Base-by-base conservation (phyloP, 2,797 vertebrate genomes). In the Chelmon rostratus region DNA sequence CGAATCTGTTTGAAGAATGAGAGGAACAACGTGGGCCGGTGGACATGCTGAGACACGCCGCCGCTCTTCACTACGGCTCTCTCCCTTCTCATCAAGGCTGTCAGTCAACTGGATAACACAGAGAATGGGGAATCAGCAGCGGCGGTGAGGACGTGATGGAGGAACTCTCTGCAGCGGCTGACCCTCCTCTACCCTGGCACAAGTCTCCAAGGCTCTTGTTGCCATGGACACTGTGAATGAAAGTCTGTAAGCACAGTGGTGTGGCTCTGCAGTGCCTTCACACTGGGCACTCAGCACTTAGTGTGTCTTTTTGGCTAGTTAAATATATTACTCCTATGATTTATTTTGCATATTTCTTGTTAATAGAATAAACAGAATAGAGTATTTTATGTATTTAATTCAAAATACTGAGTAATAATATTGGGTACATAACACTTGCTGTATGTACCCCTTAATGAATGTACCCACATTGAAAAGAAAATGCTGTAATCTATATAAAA, bases 151-250 rank as follows among this genome's bases (percentile, higher is more conserved):
- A 81, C 25, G 78, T 81, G 83, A 86, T 63, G 76, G 79, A 83
- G 70, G 37, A 83, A 84, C 68, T 81, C 54, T 72, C 73, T 65
- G 82, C 85, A 83, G 23, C 21, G 64, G 70, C 78, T 86, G 90
- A 92, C 85, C 89, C 87, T 81, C 81, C 79, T 79, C 73, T 69
- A 79, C 68, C 82, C 79, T 6, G 49, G 52, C n/a, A 12, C 68
- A 65, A 31, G 80, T 89, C 88, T 92, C 87, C 56, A 33, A 83
- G 85, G 81, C 82, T 83, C 80, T 74, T 16, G 90, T 94, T 92
- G 85, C 93, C 90, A 92, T 92, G 92, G 92, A 92, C 87, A 93
- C 91, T 28, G 78, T 69, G 76, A 69, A 73, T 50, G 75, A 83
- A 81, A 88, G 79, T 82, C 82, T 75, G 56, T 66, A 46, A 79